Evolutionary conservation across 2,888 invertebrate species (phyloP), one percentile per base, ranked within the genome.

Genomic region (Stenichneumon culpator): DNA sequence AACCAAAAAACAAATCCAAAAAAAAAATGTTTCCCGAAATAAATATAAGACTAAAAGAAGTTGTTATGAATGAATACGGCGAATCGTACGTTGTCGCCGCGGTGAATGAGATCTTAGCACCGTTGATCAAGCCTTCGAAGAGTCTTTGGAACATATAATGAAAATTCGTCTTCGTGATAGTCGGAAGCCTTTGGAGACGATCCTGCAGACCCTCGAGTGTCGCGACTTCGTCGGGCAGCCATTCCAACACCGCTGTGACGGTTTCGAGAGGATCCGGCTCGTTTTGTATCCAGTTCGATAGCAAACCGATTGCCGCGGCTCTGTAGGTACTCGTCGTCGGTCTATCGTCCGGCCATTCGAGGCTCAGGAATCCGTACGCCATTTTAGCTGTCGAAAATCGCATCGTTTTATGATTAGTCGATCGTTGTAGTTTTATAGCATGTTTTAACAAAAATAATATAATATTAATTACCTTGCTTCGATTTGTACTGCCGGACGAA

Each of bases 121-220:
- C 95, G 84, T 95, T 95, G 52, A 95, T 94, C 11, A 97, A 91
- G 11, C 96, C 95, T 85, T 95, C 95, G 77, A 97, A 97, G 0
- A 97, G 89, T 84, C 96, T 96, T 87, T 96, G 95, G 89, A 96
- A 97, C 3, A 97, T 93, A 87, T 97, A 94, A 9, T 96, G 95
- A 89, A 97, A 97, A 92, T 96, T 97, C 0, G 93, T 94, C 92
- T 94, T 95, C 87, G 95, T 96, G 73, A 97, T 95, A 78, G 96
- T 95, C 39, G 96, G 95, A 80, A 97, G 95, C 72, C 95, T 95
- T 54, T 92, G 93, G 16, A 97, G 93, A 1, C 94, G 94, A 90
- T 95, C 96, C 86, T 96, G 95, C 86, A 95, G 95, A 25, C 94
- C 94, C 89, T 95, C 95, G 16, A 97, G 93, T 16, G 94, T 91